Base-by-base conservation (phyloP, 2,888 invertebrate species). In the Sympetrum striolatum region DNA sequence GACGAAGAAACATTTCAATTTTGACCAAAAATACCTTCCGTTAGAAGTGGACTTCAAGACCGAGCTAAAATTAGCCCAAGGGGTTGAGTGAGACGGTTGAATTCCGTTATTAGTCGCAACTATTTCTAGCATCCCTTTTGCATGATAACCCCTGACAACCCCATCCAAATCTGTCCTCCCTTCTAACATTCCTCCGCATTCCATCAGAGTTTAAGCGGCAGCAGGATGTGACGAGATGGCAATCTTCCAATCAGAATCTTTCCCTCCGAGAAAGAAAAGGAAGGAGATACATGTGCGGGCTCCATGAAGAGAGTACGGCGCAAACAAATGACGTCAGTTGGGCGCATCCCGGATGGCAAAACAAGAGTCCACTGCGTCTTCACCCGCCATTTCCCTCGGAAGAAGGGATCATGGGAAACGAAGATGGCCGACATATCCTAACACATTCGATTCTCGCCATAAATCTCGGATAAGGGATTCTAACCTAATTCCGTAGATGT, bases 391-490 rank as follows among this genome's bases (percentile, higher is more conserved):
- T 44, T 48, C 81, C 81, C 73, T 37, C 81, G 81, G 81, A 82
- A 64, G 31, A 60, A 22, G 82, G 91, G 92, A 92, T 92, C 93
- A 93, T 93, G 80, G 90, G 80, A 90, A 90, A 81, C 82, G 91
- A 91, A 91, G 91, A 91, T 48, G 90, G 90, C 79, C 90, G 80
- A 90, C 44, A 44, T 79, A 58, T 39, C 80, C 80, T 79, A 81
- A 90, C 90, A 73, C 80, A 25, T 53, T 14, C 18, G 18, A 53
- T 53, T 18, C 53, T 1, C 15, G 53, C 2, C 53, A 18, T 53
- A 53, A 53, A 53, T 53, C 5, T 18, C 53, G 18, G 15, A 53
- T 53, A 53, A 53, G 53, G 10, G 44, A 44, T 6, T 44, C 44
- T 44, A 44, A 44, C 44, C 44, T 44, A 44, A 44, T 44, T 44